Evolutionary conservation across 30 jellyfish, hydroid and myxozoan genomes (phyloP).

Genomic region (Aurelia sp.): DNA sequence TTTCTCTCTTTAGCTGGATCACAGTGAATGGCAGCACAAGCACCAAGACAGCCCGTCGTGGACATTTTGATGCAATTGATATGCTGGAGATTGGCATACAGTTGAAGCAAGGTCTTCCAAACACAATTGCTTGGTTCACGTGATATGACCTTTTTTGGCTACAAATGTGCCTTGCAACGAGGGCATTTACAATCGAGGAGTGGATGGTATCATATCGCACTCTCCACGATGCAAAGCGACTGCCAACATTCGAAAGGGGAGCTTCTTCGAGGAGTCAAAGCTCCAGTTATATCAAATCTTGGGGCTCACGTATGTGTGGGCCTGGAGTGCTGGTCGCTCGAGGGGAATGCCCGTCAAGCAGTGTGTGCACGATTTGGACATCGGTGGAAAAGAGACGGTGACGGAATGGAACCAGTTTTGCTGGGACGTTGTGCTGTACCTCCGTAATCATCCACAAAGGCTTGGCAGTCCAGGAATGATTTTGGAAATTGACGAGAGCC

Average conservation of each 20-base stretch:
- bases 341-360: slow-evolving; percentile 35
- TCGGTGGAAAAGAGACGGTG: slow-evolving; percentile 30
- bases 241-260: slow-evolving; percentile 13
- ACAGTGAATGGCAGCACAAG: slow-evolving; percentile 1
- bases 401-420: slow-evolving; percentile 65
- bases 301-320: slow-evolving; percentile 40
- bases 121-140: slow-evolving; percentile 5
- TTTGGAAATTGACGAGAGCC: slow-evolving; percentile 25
- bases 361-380: slow-evolving; percentile 40
- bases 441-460: slow-evolving; percentile 3
- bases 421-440: slow-evolving; percentile 11
- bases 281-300: slow-evolving; percentile 45
- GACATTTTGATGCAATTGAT: not conserved
- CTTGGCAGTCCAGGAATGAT: slow-evolving; percentile 47
- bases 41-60: not conserved
- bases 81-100: not conserved
- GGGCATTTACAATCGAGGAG: not conserved
- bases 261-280: slow-evolving; percentile 24
- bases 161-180: not conserved
- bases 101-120: not conserved
- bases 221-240: slow-evolving; percentile 4
- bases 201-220: slow-evolving; percentile 18
- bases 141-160: slow-evolving; percentile 4
- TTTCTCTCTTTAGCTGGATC: too few relatives aligned
- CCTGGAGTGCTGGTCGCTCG: slow-evolving; percentile 30